Evolutionary conservation across 1,140 invertebrate genomes (phyloP).

Genomic region (Sesamia nonagrioides): DNA sequence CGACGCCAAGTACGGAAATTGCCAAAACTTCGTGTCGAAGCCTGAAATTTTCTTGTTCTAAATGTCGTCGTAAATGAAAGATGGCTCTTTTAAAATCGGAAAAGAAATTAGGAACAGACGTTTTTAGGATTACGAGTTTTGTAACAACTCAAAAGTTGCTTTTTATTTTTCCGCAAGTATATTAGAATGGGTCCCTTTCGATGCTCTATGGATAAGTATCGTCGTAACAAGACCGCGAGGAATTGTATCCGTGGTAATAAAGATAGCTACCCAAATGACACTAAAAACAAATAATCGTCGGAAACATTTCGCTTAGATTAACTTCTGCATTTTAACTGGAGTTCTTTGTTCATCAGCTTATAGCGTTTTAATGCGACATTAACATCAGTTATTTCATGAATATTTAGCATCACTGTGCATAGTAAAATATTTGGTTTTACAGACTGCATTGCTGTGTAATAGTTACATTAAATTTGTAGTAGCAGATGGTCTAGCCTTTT

Average conservation of each 20-base stretch:
- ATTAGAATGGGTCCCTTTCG: constrained; percentile 36
- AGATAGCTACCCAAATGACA: constrained; percentile 38
- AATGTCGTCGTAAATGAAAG: constrained; percentile 85
- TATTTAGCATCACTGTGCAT: not conserved
- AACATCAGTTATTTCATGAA: constrained; percentile 23
- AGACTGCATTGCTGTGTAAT: not conserved
- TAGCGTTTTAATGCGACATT: constrained; percentile 17
- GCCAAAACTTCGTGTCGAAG: constrained; percentile 84
- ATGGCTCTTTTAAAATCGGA: constrained; percentile 85
- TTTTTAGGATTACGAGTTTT: constrained; percentile 82
- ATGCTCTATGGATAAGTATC: constrained; percentile 23
- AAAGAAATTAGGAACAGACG: constrained; percentile 86
- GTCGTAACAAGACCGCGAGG: constrained; percentile 19
- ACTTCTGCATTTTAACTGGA: constrained; percentile 19
- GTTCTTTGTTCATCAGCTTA: constrained; percentile 17
- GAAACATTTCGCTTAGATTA: constrained; percentile 35
- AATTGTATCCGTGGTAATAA: constrained; percentile 22
- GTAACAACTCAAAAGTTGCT: constrained; percentile 68
- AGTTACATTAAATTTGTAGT: not conserved
- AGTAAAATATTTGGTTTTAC: constrained; percentile 8
- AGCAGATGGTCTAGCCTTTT: not conserved
- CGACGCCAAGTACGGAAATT: constrained; percentile 83
- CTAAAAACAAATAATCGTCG: constrained; percentile 26
- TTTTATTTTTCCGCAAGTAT: constrained; percentile 61
- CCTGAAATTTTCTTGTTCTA: constrained; percentile 84